Conservation (phyloP, 2,113 vertebrate genomes). For the Sprattus sprattus region DNA sequence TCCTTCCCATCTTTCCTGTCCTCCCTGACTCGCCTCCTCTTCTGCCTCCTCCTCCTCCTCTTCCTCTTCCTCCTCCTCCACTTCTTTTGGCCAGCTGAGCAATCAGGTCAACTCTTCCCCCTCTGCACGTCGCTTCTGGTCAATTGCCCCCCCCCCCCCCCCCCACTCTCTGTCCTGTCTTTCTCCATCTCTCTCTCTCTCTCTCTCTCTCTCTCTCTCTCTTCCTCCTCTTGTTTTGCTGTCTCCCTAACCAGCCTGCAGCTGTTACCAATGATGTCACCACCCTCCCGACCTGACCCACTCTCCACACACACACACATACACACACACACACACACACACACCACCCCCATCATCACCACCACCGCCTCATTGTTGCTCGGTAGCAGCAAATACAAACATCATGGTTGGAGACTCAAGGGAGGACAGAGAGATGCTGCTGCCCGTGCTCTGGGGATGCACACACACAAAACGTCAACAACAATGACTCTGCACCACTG, state of each 20-base stretch:
- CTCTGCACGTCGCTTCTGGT: constrained; percentile 59
- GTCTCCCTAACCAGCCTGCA: constrained; percentile 53
- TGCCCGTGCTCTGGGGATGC: not conserved
- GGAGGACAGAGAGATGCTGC: not conserved
- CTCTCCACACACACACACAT: constrained; percentile 36
- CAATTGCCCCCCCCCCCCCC: constrained; percentile 58
- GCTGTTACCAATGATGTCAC: constrained; percentile 64
- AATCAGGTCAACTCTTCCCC: constrained; percentile 71
- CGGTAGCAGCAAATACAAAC: not conserved
- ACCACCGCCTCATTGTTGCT: not conserved
- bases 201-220: constrained; percentile 2
- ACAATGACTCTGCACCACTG: not conserved
- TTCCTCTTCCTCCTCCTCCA: not conserved
- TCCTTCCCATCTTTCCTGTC: constrained; percentile 50
- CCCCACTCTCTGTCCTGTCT: constrained; percentile 38
- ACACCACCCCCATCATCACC: not conserved
- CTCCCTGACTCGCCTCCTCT: not conserved
- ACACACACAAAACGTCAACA: not conserved
- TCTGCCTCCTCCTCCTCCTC: constrained; percentile 35
- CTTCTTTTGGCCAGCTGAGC: constrained; percentile 69
- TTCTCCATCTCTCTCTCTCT: not conserved
- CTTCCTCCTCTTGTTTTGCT: constrained; percentile 9
- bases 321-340: constrained; percentile 20
- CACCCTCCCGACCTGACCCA: constrained; percentile 52
- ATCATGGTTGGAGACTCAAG: not conserved